Evolutionary conservation across 2,797 vertebrate genomes (phyloP).

Genomic region (Notolepis coatsorum): DNA sequence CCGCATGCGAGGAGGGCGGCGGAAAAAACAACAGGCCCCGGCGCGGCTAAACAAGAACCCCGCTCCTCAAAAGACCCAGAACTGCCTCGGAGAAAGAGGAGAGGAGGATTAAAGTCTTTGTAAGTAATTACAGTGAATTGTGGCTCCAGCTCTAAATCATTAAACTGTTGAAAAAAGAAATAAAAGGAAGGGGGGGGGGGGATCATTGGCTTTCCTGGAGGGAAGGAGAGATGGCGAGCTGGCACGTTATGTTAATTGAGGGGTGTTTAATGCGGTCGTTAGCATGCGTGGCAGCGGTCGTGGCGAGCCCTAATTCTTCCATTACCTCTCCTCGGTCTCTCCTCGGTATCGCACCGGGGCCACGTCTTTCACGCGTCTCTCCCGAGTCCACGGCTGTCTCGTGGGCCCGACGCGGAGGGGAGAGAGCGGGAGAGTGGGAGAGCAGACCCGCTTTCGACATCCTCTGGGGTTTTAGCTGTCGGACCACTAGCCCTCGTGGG

Average conservation of each 20-base stretch:
- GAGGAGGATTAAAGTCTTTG: conserved; percentile 70
- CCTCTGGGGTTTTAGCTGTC: conserved; percentile 50
- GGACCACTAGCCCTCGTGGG: conserved; percentile 55
- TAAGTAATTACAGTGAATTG: conserved; percentile 66
- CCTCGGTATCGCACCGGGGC: conserved; percentile 55
- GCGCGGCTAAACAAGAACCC: conserved; percentile 28
- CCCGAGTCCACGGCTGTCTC: conserved; percentile 53
- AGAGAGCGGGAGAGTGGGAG: too few relatives aligned
- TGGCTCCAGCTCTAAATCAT: conserved; percentile 63
- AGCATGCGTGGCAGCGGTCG: conserved; percentile 64
- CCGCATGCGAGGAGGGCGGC: conserved; percentile 42
- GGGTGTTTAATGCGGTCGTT: conserved; percentile 75
- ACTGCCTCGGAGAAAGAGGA: conserved; percentile 39
- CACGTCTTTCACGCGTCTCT: conserved; percentile 72
- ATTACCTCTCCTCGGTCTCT: conserved; percentile 60
- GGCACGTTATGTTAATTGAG: conserved; percentile 72
- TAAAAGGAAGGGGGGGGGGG: too few relatives aligned
- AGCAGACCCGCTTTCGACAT: conserved; percentile 58
- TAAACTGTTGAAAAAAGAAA: conserved; percentile 69
- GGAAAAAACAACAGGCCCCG: conserved; percentile 53
- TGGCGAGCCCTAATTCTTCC: conserved; percentile 69
- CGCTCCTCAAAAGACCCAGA: conserved; percentile 50
- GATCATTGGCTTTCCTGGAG: conserved; percentile 64
- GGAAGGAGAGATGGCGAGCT: conserved; percentile 68
- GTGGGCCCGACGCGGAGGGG: conserved; percentile 58